Base-by-base conservation (phyloP, 2,113 vertebrate genomes). In the Cisticola juncidis region DNA sequence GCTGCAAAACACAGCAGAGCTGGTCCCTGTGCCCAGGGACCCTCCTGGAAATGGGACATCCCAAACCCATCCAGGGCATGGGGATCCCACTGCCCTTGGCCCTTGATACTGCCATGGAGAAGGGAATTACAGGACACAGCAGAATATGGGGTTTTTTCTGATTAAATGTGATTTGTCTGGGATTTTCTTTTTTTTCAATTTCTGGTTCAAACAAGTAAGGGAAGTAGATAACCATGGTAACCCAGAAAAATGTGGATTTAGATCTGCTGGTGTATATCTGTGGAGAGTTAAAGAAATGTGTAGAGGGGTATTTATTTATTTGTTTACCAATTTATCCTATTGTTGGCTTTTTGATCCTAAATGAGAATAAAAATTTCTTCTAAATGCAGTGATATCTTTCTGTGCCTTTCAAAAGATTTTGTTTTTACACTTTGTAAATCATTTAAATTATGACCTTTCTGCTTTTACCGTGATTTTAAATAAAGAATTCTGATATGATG, bases 191-290 rank as follows among this genome's bases (percentile, higher is more conserved):
- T 8, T 62, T 17, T 16, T 6, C 3, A 1, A 3, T 78, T 81
- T 72, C 42, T 86, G 8, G 13, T 77, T 83, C 45, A 61, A 70
- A n/a, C 17, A 62, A 48, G n/a, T 33, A 45, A 83, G 69, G 24
- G 42, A 74, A 88, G n/a, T 14, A 78, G 35, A 90, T 86, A 89
- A 93, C 72, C 51, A 60, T 84, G 84, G 86, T 84, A 94, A 95
- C 60, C 14, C 42, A 81, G 51, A 44, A 66, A 86, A 77, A 70
- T 4, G 16, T 58, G 12, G 38, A 19, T 24, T 28, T 35, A 50
- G 11, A 42, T 72, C 23, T 90, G 42, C 36, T 86, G 45, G 31
- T 58, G 8, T 56, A 1, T 33, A 11, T 90, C 58, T 47, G n/a
- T 28, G 38, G 16, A 47, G 47, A 60, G n/a, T 1, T 54, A 45